Evolutionary conservation across 2,797 vertebrate genomes (phyloP), one percentile per base, ranked within the genome.

Genomic region (Siniperca undulata): DNA sequence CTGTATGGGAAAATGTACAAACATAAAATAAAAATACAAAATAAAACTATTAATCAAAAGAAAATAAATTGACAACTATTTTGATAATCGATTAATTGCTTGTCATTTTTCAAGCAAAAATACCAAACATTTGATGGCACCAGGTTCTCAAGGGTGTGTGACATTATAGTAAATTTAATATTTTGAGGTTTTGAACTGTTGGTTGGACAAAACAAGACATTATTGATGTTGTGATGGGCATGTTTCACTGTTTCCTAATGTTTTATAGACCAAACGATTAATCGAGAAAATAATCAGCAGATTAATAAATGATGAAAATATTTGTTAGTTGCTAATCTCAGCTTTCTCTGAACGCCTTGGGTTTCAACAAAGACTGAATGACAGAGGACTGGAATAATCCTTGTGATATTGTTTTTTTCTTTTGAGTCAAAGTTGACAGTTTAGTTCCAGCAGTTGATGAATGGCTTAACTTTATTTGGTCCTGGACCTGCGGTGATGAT

Each of bases 401-500:
- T 34, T 68, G 8, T 44, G 12, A 44, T 40, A 36, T 9, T 40
- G 17, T 36, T 12, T 60, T 58, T 52, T 70, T 56, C 10, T 65
- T 42, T 59, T 60, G 59, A 72, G 40, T 74, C 38, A 46, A 1
- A 74, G 36, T 22, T 76, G 42, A 83, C 20, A 22, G 24, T 61
- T 60, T 60, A 30, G n/a, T 44, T 67, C 40, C 24, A 59, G 27
- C 19, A 27, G 4, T 30, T 69, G 14, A 30, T 19, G 14, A 74
- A 22, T 5, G 55, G 24, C 48, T 78, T 80, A 52, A 46, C n/a
- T 74, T 44, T 12, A 42, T 61, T 53, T 10, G 40, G 13, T 19
- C 19, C 6, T 70, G 34, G 24, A 65, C 79, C 30, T 55, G 64
- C 19, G 7, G 56, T 13, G 56, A 59, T 52, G 46, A 80, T 82